Base-by-base conservation (phyloP, 2,797 vertebrate species). In the Emydoidea blandingii region DNA sequence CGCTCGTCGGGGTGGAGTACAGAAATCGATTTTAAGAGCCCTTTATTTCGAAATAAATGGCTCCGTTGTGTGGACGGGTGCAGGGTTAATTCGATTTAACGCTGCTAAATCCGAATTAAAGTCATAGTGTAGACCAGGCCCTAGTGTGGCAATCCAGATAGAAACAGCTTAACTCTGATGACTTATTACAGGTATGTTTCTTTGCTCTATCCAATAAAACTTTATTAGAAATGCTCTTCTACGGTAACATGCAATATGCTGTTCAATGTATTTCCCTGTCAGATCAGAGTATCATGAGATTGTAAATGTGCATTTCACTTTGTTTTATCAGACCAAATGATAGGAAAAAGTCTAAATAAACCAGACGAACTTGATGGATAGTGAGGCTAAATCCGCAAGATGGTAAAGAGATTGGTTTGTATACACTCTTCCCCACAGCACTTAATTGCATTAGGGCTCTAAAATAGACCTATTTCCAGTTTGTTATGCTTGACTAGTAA, bases 131-230 rank as follows among this genome's bases (percentile, higher is more conserved):
- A n/a, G n/a, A n/a, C n/a, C n/a, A n/a, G n/a, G n/a, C n/a, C n/a
- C n/a, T 85, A 1, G 80, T 92, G 79, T 94, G 86, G 5, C 37
- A 89, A 90, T 94, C 91, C 79, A 88, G 83, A 92, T 93, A 90
- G 49, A 78, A 93, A 90, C 88, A 56, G 54, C 12, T 0, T 87
- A 85, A 94, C 83, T 92, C 83, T 37, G 68, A 31, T 87, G 65
- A 91, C 94, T 97, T 96, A 91, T 92, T 93, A 41, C 59, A 90
- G 41, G 23, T 41, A 37, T 81, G 80, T 96, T 92, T 94, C 83
- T 79, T 91, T 81, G 91, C 91, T 50, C 86, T 90, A 68, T 95
- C 95, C 62, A 89, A 89, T 86, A 96, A 92, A 95, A 78, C 47
- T 37, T 91, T 96, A 85, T 88, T 96, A 79, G 49, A 90, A 87